Conservation (phyloP, 2,113 vertebrate species). For the Colinus virginianus region DNA sequence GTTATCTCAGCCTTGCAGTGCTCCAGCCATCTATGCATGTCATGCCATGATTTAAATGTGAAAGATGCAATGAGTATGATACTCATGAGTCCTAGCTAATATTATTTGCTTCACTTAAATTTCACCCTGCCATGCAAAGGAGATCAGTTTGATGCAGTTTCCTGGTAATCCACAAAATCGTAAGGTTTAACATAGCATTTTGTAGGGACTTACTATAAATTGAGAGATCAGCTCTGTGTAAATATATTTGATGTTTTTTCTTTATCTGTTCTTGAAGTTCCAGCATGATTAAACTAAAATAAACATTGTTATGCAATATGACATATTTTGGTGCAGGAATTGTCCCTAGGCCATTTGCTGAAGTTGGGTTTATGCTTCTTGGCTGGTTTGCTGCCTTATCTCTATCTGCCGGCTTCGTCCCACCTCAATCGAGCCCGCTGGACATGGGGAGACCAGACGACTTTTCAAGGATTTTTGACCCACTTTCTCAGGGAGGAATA, state of each 20-base stretch:
- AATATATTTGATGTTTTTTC: slow-evolving; percentile 77
- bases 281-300: slow-evolving; percentile 61
- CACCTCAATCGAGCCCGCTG: slow-evolving; percentile 89
- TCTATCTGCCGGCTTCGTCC: slow-evolving; percentile 92
- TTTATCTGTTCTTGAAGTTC: slow-evolving; percentile 76
- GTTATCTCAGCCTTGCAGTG: slow-evolving; percentile 75
- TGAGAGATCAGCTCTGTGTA: slow-evolving; percentile 78
- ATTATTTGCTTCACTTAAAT: slow-evolving; percentile 81
- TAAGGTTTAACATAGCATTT: slow-evolving; percentile 76
- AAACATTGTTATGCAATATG: slow-evolving; percentile 55
- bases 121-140: slow-evolving; percentile 77
- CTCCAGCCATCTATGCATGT: slow-evolving; percentile 73
- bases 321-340: slow-evolving; percentile 84
- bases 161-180: slow-evolving; percentile 78
- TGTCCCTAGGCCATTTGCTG: slow-evolving; percentile 77
- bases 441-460: slow-evolving; percentile 98
- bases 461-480: slow-evolving; percentile 88
- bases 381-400: slow-evolving; percentile 89
- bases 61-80: slow-evolving; percentile 76
- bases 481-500: slow-evolving; percentile 96
- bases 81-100: slow-evolving; percentile 72
- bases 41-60: slow-evolving; percentile 78
- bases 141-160: slow-evolving; percentile 79
- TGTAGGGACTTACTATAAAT: slow-evolving; percentile 77
- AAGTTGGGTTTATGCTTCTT: slow-evolving; percentile 85